Percentiles rank a stretch among this genome's conserved stretches.
These are phyloP conservation scores for Pseudomyrmex flavicornis DNA, from an alignment of 1,140 invertebrate species.

Conservation along the genomic window DNA sequence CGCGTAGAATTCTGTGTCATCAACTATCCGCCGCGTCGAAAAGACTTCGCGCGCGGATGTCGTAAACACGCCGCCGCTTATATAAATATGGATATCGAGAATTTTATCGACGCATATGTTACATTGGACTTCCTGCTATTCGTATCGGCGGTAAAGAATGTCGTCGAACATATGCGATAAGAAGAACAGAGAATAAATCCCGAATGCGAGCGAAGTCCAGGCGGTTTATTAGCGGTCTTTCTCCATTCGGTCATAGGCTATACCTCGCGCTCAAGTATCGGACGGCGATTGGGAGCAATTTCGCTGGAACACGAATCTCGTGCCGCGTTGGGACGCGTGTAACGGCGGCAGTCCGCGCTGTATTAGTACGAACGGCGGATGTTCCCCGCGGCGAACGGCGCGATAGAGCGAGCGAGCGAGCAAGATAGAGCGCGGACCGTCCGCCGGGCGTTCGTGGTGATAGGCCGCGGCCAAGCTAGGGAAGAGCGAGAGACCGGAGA, in stretches of 20 bases:
- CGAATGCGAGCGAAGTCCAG: too few relatives aligned
- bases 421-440: constrained; percentile 63
- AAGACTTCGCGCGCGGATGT: not conserved
- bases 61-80: too few relatives aligned
- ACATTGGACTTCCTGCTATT: not conserved
- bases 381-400: constrained; percentile 25
- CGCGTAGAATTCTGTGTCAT: constrained; percentile 12
- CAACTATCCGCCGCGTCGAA: not conserved
- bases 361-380: constrained; percentile 16
- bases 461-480: constrained; percentile 56
- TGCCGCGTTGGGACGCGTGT: constrained; percentile 7
- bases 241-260: not conserved
- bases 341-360: not conserved
- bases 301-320: not conserved
- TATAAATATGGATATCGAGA: not conserved
- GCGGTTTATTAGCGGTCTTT: too few relatives aligned
- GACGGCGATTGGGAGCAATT: constrained; percentile 17
- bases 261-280: not conserved
- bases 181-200: too few relatives aligned
- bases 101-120: constrained; percentile 2
- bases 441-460: constrained; percentile 61
- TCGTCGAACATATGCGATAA: too few relatives aligned
- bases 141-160: too few relatives aligned
- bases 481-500: constrained; percentile 64
- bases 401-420: constrained; percentile 2